Evolutionary conservation across 2,113 vertebrate species (phyloP).

Genomic region (Mobula hypostoma): DNA sequence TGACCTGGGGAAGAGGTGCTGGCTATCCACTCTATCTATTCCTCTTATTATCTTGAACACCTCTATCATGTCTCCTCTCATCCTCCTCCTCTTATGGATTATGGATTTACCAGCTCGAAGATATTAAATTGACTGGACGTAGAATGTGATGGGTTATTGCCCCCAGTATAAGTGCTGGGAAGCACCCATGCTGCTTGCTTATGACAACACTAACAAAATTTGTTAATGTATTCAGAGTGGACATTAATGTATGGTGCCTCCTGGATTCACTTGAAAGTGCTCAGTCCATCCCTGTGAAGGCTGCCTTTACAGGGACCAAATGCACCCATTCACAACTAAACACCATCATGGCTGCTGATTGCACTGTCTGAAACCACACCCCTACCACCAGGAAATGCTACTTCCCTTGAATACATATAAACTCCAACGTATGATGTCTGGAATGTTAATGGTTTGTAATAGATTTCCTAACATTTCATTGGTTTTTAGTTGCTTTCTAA

Average conservation of each 20-base stretch:
- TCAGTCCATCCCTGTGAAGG: neutral
- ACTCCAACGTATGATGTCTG: neutral
- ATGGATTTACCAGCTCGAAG: neutral
- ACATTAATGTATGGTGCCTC: neutral
- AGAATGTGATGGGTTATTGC: neutral
- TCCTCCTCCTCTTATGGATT: too few relatives aligned
- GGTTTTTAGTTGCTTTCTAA: neutral
- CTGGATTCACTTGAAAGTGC: neutral
- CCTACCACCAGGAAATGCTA: neutral
- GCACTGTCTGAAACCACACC: neutral
- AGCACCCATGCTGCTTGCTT: neutral
- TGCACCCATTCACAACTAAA: neutral
- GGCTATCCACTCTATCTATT: too few relatives aligned
- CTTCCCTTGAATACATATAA: neutral
- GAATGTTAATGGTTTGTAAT: conserved; percentile 8
- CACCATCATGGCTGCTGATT: neutral
- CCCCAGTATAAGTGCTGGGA: neutral
- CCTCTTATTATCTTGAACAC: too few relatives aligned
- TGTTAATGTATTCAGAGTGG: neutral
- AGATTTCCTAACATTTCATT: neutral
- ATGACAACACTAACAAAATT: neutral
- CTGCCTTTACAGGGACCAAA: neutral
- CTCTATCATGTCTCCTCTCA: too few relatives aligned
- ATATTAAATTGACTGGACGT: neutral
- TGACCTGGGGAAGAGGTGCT: too few relatives aligned